Evolutionary conservation across 2,113 vertebrate genomes (phyloP).

Genomic region (Erpornis zantholeuca): DNA sequence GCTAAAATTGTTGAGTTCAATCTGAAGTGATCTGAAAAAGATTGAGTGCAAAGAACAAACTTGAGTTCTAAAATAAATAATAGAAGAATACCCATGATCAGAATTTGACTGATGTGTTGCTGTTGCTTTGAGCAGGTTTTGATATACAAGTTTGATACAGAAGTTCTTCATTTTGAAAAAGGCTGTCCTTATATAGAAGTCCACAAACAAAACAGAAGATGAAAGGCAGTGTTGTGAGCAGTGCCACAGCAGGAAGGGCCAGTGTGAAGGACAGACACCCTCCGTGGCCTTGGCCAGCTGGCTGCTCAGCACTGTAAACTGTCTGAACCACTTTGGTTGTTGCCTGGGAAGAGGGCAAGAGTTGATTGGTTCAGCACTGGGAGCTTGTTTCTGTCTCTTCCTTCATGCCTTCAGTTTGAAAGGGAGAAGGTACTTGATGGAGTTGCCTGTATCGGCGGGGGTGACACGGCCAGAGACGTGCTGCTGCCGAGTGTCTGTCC

Average conservation of each 20-base stretch:
- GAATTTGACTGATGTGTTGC: background rate
- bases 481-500: background rate
- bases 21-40: background rate
- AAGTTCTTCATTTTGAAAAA: background rate
- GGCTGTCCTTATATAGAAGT: background rate
- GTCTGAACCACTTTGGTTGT: background rate
- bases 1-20: background rate
- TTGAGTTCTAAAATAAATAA: background rate
- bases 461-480: background rate
- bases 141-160: background rate
- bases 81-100: background rate
- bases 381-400: background rate
- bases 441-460: fast-evolving
- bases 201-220: background rate
- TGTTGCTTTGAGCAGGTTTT: background rate
- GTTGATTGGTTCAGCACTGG: background rate
- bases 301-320: fast-evolving
- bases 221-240: background rate
- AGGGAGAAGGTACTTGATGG: background rate
- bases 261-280: background rate
- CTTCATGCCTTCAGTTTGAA: background rate
- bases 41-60: background rate
- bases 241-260: background rate
- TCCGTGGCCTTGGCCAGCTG: background rate
- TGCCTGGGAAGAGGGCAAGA: background rate